These are phyloP conservation scores for Chironomus tepperi DNA, from an alignment of 1,140 invertebrate species.

Conservation along the genomic window DNA sequence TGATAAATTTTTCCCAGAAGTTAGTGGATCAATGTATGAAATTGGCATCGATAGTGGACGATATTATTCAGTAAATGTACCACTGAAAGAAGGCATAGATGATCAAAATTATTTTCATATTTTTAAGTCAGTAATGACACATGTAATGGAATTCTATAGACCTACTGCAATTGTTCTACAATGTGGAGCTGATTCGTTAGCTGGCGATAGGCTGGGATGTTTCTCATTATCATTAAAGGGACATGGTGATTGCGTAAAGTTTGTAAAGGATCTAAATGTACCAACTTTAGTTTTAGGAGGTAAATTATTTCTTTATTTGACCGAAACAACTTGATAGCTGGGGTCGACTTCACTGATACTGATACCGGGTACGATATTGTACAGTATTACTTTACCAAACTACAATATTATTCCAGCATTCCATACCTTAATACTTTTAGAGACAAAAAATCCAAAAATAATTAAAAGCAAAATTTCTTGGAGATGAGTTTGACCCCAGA, in stretches of 20 bases:
- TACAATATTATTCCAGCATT: no score
- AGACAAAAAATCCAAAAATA: no score
- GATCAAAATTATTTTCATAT: conserved; percentile 87
- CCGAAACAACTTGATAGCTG: no score
- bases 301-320: neutral
- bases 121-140: conserved; percentile 88
- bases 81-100: conserved; percentile 93
- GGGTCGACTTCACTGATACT: no score
- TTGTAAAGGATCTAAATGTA: conserved; percentile 88
- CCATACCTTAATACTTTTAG: no score
- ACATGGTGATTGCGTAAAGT: conserved; percentile 94
- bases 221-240: conserved; percentile 46
- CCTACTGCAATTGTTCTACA: conserved; percentile 96
- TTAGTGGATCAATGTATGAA: conserved; percentile 98
- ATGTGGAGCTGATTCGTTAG: conserved; percentile 96
- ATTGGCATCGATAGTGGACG: conserved; percentile 85
- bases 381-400: no score
- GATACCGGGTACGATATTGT: no score
- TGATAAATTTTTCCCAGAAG: conserved; percentile 96
- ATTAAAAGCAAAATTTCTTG: no score
- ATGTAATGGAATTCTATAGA: conserved; percentile 94
- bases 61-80: conserved; percentile 96
- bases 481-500: no score
- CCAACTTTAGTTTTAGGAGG: conserved; percentile 90
- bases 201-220: conserved; percentile 74